Evolutionary conservation across 2,888 invertebrate genomes (phyloP).

Genomic region (Drosophila lacicola): DNA sequence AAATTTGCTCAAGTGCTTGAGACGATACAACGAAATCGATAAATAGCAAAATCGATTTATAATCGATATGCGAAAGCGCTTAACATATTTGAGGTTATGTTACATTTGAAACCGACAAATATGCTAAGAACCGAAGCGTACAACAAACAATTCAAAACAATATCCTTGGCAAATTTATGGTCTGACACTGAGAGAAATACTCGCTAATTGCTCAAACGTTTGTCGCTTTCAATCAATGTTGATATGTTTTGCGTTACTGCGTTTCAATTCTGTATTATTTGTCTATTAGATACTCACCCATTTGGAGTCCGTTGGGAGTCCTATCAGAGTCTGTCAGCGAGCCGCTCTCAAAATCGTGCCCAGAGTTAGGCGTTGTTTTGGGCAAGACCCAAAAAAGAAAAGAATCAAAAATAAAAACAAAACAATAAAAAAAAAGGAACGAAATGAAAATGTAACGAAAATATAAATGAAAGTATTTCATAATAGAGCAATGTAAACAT

Average conservation of each 20-base stretch:
- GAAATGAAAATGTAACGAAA: slow-evolving; percentile 22
- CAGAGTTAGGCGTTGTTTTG: slow-evolving; percentile 43
- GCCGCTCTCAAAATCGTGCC: slow-evolving; percentile 45
- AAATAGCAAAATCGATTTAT: neutral
- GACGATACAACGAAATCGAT: slow-evolving; percentile 31
- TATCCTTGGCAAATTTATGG: slow-evolving; percentile 43
- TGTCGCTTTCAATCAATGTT: slow-evolving; percentile 22
- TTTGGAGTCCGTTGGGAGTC: neutral
- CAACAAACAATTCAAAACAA: slow-evolving; percentile 2
- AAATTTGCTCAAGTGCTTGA: slow-evolving; percentile 51
- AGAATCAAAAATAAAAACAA: slow-evolving; percentile 2
- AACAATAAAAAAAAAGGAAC: neutral
- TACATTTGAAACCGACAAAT: slow-evolving; percentile 24
- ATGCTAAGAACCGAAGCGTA: slow-evolving; percentile 2
- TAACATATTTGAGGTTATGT: slow-evolving; percentile 23
- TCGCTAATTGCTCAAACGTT: slow-evolving; percentile 40
- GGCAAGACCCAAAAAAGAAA: slow-evolving; percentile 23
- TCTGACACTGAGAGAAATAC: slow-evolving; percentile 34
- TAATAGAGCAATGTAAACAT: slow-evolving; percentile 37
- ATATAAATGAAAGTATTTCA: slow-evolving; percentile 15
- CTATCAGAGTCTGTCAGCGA: slow-evolving; percentile 5
- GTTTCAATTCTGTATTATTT: neutral
- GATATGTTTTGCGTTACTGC: slow-evolving; percentile 1
- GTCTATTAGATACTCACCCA: slow-evolving; percentile 1
- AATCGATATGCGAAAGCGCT: slow-evolving; percentile 1